Evolutionary conservation across 2,888 invertebrate genomes (phyloP), one percentile per base, ranked within the genome.

Genomic region (Sinodicranocentrus sp.): DNA sequence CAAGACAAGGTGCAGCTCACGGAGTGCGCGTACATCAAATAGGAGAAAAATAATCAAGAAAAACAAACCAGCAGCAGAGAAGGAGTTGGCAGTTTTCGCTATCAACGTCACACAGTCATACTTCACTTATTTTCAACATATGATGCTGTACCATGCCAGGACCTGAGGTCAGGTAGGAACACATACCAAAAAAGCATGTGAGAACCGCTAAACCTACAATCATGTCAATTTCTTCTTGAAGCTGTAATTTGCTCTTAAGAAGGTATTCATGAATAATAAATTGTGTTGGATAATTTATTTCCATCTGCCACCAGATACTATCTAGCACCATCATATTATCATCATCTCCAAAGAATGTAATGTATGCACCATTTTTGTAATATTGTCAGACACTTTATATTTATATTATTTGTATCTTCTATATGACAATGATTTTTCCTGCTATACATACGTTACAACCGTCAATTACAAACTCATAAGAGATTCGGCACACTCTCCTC

Each of bases 181-280:
- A 67, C 28, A 52, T 15, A 54, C 2, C 2, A 57, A 10, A 77
- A 67, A 59, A 43, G 26, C 77, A 33, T 65, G 48, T 57, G 33
- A 77, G 33, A 63, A 54, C 54, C 43, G 52, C 71, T 65, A 76
- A 82, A 71, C 70, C 82, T 76, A 82, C 76, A 82, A 76, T 82
- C 76, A 82, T 76, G 82, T 82, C 76, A 77, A 73, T 77, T 82
- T 76, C 28, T 75, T 82, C 71, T 25, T 72, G 33, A 77, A 83
- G 77, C 72, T 54, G 83, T 83, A 83, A 83, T 83, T 77, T 83
- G 67, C 67, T 83, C 59, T 25, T 63, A 75, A 82, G 70, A 82
- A 77, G 67, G 25, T 54, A 83, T 83, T 77, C 83, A 77, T 83
- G 77, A 83, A 83, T 83, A 83, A 83, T 77, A 83, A 83, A 77